Evolutionary conservation across 2,888 invertebrate species (phyloP).

Genomic region (Hecatera dysodea): DNA sequence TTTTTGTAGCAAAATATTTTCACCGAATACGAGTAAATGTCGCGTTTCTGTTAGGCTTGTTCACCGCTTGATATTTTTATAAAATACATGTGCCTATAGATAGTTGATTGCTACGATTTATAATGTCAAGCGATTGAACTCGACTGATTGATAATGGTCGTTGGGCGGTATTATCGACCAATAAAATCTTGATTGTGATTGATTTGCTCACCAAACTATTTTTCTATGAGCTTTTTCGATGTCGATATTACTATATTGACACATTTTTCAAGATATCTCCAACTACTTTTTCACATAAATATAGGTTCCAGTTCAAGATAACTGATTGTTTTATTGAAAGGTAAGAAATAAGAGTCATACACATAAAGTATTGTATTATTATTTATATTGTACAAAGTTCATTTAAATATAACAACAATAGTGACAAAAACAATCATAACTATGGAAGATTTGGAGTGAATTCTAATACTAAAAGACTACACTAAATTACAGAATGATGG

Average conservation of each 20-base stretch:
- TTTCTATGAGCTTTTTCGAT: background rate
- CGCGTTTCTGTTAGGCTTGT: constrained; percentile 20
- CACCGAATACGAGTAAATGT: constrained; percentile 26
- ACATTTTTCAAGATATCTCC: background rate
- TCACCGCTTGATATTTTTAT: constrained; percentile 16
- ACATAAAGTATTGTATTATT: constrained; percentile 40
- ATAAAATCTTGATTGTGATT: constrained; percentile 32
- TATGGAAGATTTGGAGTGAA: constrained; percentile 36
- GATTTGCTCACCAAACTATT: background rate
- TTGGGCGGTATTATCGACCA: background rate
- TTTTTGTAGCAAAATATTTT: constrained; percentile 44
- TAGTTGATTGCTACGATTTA: constrained; percentile 31
- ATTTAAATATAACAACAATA: constrained; percentile 35
- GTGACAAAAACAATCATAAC: constrained; percentile 17
- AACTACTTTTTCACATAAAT: background rate
- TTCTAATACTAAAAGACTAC: constrained; percentile 27
- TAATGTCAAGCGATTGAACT: constrained; percentile 23
- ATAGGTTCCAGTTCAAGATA: background rate
- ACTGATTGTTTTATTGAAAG: background rate
- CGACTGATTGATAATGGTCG: constrained; percentile 15
- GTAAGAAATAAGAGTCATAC: constrained; percentile 2
- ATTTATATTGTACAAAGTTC: constrained; percentile 43
- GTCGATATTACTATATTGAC: background rate
- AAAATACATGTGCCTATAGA: constrained; percentile 3
- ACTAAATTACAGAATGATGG: constrained; percentile 10